phyloP scores from a whole-genome alignment of 1,140 invertebrate genomes.

The Popillia japonica region DNA sequence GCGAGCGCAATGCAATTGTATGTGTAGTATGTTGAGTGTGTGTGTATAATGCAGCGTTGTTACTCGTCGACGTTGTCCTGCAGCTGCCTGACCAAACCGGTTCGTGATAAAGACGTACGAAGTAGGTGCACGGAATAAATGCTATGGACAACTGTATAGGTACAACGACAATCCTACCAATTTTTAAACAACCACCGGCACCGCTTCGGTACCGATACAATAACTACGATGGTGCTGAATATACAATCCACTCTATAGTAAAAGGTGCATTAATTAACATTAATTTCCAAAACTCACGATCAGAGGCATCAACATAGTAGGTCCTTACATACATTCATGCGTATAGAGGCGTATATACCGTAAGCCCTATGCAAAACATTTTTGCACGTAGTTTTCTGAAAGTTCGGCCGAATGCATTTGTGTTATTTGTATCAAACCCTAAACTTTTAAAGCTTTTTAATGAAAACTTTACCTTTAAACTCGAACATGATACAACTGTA shows the following conservation, averaged over 20 bases:
- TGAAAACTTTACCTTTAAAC: too few relatives aligned
- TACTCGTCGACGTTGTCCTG: slow-evolving; percentile 26
- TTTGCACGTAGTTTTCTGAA: too few relatives aligned
- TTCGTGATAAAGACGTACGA: slow-evolving; percentile 48
- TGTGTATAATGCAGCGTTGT: slow-evolving; percentile 25
- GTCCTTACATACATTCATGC: too few relatives aligned
- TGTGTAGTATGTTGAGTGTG: slow-evolving; percentile 23
- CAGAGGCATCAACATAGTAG: too few relatives aligned
- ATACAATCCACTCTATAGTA: background rate
- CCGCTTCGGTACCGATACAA: background rate
- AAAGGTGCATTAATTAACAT: background rate
- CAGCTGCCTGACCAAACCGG: slow-evolving; percentile 47
- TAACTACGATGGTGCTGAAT: background rate
- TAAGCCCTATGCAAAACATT: too few relatives aligned
- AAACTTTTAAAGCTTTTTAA: too few relatives aligned
- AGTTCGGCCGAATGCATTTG: too few relatives aligned
- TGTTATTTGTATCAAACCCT: too few relatives aligned
- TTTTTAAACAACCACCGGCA: slow-evolving; percentile 41
- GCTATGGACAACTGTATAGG: slow-evolving; percentile 47
- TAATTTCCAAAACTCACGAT: background rate
- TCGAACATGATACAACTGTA: too few relatives aligned
- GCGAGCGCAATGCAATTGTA: slow-evolving; percentile 15
- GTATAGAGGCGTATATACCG: too few relatives aligned
- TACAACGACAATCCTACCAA: slow-evolving; percentile 44
- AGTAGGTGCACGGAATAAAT: slow-evolving; percentile 39